These are phyloP conservation scores for Mesochorus sp. DNA, from an alignment of 2,888 invertebrate genomes.

Conservation along the genomic window DNA sequence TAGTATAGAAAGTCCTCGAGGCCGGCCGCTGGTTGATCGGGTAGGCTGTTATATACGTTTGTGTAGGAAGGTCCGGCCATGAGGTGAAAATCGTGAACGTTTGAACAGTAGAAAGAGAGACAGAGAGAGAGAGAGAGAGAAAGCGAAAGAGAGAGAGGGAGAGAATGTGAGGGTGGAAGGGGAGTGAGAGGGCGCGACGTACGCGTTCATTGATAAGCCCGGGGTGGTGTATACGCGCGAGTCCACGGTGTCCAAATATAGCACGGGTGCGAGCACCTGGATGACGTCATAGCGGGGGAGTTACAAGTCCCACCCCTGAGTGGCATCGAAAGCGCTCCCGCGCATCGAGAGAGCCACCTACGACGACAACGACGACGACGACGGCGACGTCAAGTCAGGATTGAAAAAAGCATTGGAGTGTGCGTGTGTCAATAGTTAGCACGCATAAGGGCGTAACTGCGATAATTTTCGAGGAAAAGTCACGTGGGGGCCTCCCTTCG, in stretches of 20 bases:
- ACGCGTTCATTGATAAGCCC: conserved; percentile 67
- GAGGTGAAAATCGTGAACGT: conserved; percentile 37
- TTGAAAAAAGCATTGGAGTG: no score
- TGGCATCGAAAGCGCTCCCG: neutral
- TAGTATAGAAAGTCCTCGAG: no score
- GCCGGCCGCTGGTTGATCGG: conserved; percentile 53
- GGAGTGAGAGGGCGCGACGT: conserved; percentile 59
- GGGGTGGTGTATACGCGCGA: conserved; percentile 45
- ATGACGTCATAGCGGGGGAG: conserved; percentile 42
- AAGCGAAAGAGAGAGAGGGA: conserved; percentile 29
- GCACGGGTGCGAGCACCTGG: conserved; percentile 31
- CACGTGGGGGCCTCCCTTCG: no score
- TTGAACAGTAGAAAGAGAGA: no score
- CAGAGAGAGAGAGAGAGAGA: conserved; percentile 17
- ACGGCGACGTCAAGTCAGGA: neutral
- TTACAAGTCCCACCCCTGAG: neutral
- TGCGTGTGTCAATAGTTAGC: no score
- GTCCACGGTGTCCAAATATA: conserved; percentile 35
- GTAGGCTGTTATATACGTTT: conserved; percentile 68
- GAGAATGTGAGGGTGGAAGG: conserved; percentile 41
- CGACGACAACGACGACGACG: neutral
- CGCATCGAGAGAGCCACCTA: neutral
- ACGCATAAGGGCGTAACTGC: no score
- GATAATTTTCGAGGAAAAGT: no score
- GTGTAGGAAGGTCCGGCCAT: conserved; percentile 59